Percentiles rank a stretch among this genome's conserved stretches.
Conservation (phyloP, 2,888 invertebrate species). For the Ypsolopha sequella region DNA sequence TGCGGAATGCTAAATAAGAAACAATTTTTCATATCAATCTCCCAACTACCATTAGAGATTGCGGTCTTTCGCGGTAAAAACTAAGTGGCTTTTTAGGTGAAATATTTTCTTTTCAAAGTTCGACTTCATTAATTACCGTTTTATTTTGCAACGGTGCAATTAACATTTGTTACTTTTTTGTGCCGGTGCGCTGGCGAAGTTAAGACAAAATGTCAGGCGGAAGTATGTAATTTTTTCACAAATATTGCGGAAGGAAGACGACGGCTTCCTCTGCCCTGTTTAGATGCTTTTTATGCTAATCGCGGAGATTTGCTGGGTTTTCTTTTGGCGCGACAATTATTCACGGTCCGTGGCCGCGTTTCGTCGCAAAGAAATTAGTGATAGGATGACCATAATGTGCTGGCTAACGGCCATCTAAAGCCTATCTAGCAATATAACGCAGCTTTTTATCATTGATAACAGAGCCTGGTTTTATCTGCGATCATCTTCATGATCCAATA, state of each 20-base stretch:
- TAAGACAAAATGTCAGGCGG: conserved; percentile 58
- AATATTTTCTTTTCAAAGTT: conserved; percentile 26
- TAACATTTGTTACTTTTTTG: conserved; percentile 54
- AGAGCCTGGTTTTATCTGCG: no score
- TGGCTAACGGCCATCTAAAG: conserved; percentile 1
- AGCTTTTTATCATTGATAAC: no score
- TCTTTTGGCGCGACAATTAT: conserved; percentile 61
- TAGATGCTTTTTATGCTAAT: conserved; percentile 69
- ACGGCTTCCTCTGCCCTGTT: conserved; percentile 57
- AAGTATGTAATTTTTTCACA: conserved; percentile 64
- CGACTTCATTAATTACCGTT: conserved; percentile 52
- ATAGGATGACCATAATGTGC: conserved; percentile 15
- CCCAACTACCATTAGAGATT: not conserved
- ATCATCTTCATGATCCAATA: no score
- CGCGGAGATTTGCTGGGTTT: conserved; percentile 57
- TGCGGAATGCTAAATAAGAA: not conserved
- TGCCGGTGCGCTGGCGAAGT: conserved; percentile 26
- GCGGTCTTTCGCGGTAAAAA: not conserved
- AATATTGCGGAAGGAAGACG: conserved; percentile 66
- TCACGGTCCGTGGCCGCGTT: conserved; percentile 37
- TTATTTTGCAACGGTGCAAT: conserved; percentile 50
- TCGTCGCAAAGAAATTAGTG: conserved; percentile 48
- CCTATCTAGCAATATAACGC: no score
- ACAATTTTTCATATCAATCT: not conserved
- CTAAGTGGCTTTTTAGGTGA: conserved; percentile 2